These are phyloP conservation scores for Galeruca laticollis DNA, from an alignment of 2,888 invertebrate species.

Conservation along the genomic window DNA sequence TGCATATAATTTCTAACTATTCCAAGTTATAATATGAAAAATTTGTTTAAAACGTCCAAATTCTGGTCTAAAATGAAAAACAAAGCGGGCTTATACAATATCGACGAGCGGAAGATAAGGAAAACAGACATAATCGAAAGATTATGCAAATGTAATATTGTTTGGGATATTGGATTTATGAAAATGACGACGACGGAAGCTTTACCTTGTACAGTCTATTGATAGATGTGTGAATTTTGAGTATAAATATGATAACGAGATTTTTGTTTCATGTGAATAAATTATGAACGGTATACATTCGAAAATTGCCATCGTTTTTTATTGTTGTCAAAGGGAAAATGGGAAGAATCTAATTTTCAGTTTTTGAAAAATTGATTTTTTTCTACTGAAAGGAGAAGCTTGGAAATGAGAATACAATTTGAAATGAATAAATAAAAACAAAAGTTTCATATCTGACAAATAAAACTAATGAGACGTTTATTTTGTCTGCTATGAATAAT, in stretches of 20 bases:
- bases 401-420: no score
- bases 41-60: background rate
- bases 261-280: constrained; percentile 43
- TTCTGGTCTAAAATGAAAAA: constrained; percentile 12
- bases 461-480: no score
- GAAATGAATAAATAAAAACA: no score
- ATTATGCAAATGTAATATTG: constrained; percentile 67
- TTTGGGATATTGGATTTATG: constrained; percentile 67
- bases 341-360: background rate
- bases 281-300: constrained; percentile 4
- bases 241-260: constrained; percentile 52
- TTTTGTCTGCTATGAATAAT: no score
- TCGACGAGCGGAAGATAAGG: constrained; percentile 44
- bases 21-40: no score
- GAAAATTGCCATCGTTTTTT: background rate
- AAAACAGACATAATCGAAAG: constrained; percentile 62
- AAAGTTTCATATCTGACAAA: no score
- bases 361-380: background rate
- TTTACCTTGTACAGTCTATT: constrained; percentile 55
- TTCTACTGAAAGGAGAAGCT: no score
- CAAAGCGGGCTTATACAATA: constrained; percentile 43
- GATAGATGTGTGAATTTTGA: constrained; percentile 57
- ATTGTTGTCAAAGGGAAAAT: constrained; percentile 5
- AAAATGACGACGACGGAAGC: constrained; percentile 62
- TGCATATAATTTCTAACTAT: no score